Evolutionary conservation across 2,888 invertebrate genomes (phyloP).

Genomic region (Thera obeliscata): DNA sequence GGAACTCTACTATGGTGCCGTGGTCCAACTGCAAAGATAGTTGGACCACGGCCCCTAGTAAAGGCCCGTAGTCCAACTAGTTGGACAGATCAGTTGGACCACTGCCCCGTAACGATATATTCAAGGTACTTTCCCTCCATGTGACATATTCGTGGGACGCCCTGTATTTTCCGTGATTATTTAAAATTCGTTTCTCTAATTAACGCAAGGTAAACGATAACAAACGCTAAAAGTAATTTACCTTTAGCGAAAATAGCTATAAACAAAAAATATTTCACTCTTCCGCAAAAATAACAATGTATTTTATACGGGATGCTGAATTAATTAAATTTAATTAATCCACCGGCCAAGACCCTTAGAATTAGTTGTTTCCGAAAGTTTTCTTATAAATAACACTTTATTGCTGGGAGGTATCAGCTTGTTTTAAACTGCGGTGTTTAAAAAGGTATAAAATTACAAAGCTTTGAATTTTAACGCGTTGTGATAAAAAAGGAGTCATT

Average conservation of each 20-base stretch:
- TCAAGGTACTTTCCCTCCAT: too few relatives aligned
- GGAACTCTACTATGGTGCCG: too few relatives aligned
- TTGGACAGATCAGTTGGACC: too few relatives aligned
- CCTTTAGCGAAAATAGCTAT: not conserved
- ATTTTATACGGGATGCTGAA: slow-evolving; percentile 40
- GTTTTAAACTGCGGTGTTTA: slow-evolving; percentile 35
- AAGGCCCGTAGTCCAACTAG: too few relatives aligned
- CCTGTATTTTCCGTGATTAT: too few relatives aligned
- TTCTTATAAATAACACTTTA: slow-evolving; percentile 49
- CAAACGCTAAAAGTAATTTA: too few relatives aligned
- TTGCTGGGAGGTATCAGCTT: slow-evolving; percentile 46
- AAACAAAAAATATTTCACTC: slow-evolving; percentile 26
- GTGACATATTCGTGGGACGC: too few relatives aligned
- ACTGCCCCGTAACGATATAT: too few relatives aligned
- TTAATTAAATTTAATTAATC: slow-evolving; percentile 51
- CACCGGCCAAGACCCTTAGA: slow-evolving; percentile 40
- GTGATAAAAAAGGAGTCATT: not conserved
- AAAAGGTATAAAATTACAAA: slow-evolving; percentile 14
- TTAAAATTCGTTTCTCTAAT: too few relatives aligned
- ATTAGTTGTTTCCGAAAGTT: slow-evolving; percentile 48
- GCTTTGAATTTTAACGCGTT: slow-evolving; percentile 12
- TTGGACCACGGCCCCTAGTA: too few relatives aligned
- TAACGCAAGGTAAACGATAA: not conserved
- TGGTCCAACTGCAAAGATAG: too few relatives aligned
- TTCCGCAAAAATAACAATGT: slow-evolving; percentile 33